Evolutionary conservation across 35 echinoderm and acorn worm species (phyloP).

Genomic region (Apostichopus japonicus): DNA sequence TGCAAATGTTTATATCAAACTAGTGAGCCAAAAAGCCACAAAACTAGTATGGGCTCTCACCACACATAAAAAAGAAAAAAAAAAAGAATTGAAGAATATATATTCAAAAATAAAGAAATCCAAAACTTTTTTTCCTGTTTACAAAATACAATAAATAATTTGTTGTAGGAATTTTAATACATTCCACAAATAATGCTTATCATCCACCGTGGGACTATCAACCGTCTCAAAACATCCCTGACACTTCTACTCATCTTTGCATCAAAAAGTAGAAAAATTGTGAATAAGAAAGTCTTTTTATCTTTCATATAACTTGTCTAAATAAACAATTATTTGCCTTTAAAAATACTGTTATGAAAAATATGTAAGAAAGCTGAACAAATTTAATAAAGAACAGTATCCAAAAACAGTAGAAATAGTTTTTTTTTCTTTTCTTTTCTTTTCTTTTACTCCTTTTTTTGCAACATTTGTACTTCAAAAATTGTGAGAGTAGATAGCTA

Average conservation of each 20-base stretch:
- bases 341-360: constrained; percentile 74
- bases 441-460: constrained; percentile 15
- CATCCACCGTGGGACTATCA: constrained; percentile 50
- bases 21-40: constrained; percentile 60
- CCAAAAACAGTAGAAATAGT: constrained; percentile 68
- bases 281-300: constrained; percentile 64
- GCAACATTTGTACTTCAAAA: constrained; percentile 71
- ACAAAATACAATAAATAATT: constrained; percentile 74
- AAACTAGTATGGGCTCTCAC: constrained; percentile 51
- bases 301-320: constrained; percentile 69
- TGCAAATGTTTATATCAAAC: constrained; percentile 56
- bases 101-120: constrained; percentile 70
- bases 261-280: constrained; percentile 73
- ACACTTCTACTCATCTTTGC: constrained; percentile 54
- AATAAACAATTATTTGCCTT: constrained; percentile 73
- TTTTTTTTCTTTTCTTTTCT: constrained; percentile 1
- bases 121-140: constrained; percentile 63
- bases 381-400: constrained; percentile 71
- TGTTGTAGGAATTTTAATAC: constrained; percentile 59
- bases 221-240: constrained; percentile 32
- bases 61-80: constrained; percentile 59
- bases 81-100: constrained; percentile 65
- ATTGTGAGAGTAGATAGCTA: constrained; percentile 70
- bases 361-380: constrained; percentile 70
- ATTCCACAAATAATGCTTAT: constrained; percentile 67